These are phyloP conservation scores for Micrastur ruficollis DNA, from an alignment of 2,797 vertebrate species.

Conservation along the genomic window DNA sequence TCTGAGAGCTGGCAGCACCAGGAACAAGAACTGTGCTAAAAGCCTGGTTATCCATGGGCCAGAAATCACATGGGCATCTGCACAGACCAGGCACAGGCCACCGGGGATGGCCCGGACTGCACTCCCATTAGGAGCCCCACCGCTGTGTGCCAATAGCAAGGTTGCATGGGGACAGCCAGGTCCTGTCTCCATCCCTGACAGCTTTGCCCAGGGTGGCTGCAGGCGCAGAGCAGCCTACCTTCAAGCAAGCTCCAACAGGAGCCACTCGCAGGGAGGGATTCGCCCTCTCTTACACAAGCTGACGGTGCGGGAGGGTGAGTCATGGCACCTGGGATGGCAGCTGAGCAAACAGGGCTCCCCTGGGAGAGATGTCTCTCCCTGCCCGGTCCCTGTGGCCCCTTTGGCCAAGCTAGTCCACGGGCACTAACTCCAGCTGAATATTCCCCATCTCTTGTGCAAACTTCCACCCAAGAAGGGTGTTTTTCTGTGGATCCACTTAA, in stretches of 20 bases:
- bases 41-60: background rate
- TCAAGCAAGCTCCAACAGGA: conserved; percentile 10
- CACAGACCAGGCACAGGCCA: accelerated
- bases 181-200: background rate
- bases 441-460: background rate
- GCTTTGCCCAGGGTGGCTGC: background rate
- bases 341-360: background rate
- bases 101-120: accelerated
- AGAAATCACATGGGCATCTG: background rate
- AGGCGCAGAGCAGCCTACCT: background rate
- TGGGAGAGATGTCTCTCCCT: background rate
- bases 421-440: background rate
- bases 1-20: background rate
- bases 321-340: background rate
- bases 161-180: accelerated
- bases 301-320: background rate
- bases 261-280: background rate
- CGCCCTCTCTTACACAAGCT: background rate
- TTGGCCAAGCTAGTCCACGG: background rate
- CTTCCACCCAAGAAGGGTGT: background rate
- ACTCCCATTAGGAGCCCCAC: background rate
- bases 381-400: background rate
- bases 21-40: background rate
- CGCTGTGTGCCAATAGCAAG: background rate
- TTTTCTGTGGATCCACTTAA: background rate